These are phyloP conservation scores for Acomys russatus DNA, from an alignment of 2,797 vertebrate species.

Conservation along the genomic window DNA sequence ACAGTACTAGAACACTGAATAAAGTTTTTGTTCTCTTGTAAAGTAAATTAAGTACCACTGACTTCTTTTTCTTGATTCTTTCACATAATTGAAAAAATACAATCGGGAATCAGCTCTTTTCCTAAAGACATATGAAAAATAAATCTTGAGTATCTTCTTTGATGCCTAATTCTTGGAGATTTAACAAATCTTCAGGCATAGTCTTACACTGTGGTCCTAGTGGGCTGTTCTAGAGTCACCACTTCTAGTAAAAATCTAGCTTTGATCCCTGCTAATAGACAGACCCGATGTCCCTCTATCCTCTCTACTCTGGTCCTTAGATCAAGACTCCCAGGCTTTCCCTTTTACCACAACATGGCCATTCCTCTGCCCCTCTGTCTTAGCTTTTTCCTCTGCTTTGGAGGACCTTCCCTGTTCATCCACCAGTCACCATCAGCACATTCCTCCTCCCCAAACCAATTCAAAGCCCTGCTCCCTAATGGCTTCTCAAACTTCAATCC, in stretches of 20 bases:
- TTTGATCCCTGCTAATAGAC: neutral
- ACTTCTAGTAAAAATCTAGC: neutral
- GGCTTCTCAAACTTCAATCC: neutral
- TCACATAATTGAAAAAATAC: constrained; percentile 11
- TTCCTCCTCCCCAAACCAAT: neutral
- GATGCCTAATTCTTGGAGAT: neutral
- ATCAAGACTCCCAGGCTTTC: accelerated
- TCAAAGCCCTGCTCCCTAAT: neutral
- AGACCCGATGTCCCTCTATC: neutral
- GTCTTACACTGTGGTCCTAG: neutral
- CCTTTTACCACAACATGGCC: neutral
- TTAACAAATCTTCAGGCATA: neutral
- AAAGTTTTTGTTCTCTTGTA: neutral
- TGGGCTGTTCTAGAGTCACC: neutral
- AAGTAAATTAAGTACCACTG: neutral
- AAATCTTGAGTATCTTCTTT: neutral
- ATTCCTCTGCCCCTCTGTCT: neutral
- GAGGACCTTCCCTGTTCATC: neutral
- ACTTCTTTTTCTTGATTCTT: neutral
- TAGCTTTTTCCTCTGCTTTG: neutral
- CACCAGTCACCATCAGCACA: neutral
- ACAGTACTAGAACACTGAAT: neutral
- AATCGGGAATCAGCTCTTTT: neutral
- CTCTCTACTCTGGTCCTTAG: accelerated
- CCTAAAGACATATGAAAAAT: neutral